phyloP scores from a whole-genome alignment of 2,888 invertebrate species.

The Onthophagus sagittarius region DNA sequence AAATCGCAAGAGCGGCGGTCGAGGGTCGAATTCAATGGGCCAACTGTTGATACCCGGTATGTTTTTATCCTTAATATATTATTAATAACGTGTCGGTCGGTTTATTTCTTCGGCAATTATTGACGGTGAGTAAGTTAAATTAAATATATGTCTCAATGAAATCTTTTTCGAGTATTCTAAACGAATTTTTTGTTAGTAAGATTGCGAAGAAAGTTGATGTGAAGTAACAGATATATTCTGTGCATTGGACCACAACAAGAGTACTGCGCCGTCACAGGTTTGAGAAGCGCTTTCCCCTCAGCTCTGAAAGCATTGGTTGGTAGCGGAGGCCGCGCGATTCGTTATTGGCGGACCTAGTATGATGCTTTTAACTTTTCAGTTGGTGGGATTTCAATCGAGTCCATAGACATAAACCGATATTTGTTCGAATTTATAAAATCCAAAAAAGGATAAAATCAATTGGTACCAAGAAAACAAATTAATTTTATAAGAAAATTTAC shows the following conservation, averaged over 20 bases:
- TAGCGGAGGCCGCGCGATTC: conserved; percentile 8
- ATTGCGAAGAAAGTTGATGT: too few relatives aligned
- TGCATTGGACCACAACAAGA: neutral
- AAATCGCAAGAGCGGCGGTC: neutral
- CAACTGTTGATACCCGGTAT: neutral
- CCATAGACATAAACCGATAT: conserved; percentile 8
- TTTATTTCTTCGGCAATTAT: neutral
- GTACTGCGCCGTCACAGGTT: neutral
- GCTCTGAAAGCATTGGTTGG: neutral
- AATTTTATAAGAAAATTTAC: neutral
- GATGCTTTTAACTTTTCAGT: conserved; percentile 16
- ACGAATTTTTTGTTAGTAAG: too few relatives aligned
- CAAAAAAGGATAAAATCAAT: neutral
- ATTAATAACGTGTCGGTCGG: neutral
- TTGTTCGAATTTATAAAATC: neutral
- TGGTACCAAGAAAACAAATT: neutral
- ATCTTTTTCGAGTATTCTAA: too few relatives aligned
- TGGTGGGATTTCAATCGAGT: conserved; percentile 17
- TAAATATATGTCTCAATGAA: neutral
- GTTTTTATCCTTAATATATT: neutral
- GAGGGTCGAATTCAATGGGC: neutral
- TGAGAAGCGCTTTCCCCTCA: neutral
- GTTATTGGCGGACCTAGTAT: conserved; percentile 31
- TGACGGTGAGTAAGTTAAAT: neutral
- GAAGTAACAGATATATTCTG: neutral